phyloP scores from a whole-genome alignment of 2,888 invertebrate genomes.

The Trichacis sp. region DNA sequence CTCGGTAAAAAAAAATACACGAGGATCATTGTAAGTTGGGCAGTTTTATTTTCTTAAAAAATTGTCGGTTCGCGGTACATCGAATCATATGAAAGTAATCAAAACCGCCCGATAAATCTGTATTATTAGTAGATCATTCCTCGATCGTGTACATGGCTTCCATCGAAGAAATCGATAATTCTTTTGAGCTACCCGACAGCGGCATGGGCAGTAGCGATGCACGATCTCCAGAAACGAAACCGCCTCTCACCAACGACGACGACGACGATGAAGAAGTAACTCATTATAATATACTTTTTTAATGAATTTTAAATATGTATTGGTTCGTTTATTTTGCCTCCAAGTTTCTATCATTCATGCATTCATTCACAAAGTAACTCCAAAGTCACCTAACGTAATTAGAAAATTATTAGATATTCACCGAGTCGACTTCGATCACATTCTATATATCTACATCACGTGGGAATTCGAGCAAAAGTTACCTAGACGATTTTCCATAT shows the following conservation, averaged over 20 bases:
- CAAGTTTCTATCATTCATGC: neutral
- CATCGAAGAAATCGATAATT: conserved; percentile 56
- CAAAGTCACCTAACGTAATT: no score
- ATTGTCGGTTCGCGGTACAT: neutral
- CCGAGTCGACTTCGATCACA: no score
- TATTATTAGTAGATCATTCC: neutral
- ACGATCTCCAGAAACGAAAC: conserved; percentile 62
- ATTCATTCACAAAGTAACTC: no score
- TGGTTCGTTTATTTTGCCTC: neutral
- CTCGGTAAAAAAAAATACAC: neutral
- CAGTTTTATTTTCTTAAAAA: neutral
- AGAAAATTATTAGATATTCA: no score
- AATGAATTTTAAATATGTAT: neutral
- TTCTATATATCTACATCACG: no score
- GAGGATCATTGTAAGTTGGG: neutral
- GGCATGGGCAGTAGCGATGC: conserved; percentile 64
- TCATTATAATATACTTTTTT: neutral
- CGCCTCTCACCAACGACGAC: conserved; percentile 59
- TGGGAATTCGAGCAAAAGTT: no score
- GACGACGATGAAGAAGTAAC: conserved; percentile 60
- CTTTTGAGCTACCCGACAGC: conserved; percentile 54
- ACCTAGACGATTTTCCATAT: no score
- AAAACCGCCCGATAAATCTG: neutral
- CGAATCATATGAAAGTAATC: neutral
- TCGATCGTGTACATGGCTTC: conserved; percentile 55